Evolutionary conservation across 1,140 invertebrate species (phyloP), one percentile per base, ranked within the genome.

Genomic region (Drosophila murphyi): DNA sequence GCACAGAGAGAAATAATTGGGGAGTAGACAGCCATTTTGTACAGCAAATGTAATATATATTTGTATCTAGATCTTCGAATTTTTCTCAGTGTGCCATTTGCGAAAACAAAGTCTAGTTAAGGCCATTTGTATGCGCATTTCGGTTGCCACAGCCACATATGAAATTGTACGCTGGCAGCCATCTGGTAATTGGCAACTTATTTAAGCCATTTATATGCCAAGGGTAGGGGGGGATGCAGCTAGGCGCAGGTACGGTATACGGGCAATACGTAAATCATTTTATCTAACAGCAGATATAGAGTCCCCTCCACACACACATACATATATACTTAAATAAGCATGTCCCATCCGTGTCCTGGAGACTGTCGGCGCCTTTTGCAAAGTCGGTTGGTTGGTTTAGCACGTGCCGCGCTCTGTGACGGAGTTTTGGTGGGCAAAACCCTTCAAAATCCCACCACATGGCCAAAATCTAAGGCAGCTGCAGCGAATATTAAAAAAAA

Each of bases 161-260:
- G 57, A 82, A 79, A 82, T 79, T 83, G 31, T 71, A 56, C 76
- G 71, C 80, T n/a, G 51, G 45, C 69, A 72, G 55, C 76, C 82
- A 83, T 76, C 82, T 85, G 81, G 80, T 83, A 85, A 83, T 85
- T 83, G 80, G 80, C 76, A 78, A 70, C 63, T 61, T 69, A 77
- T 82, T 78, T 70, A 32, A 57, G 70, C 64, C 50, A 68, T 73
- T 76, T 69, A 65, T 72, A 67, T 74, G 61, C 47, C 37, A 39
- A 45, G 20, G 10, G 3, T 3, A 31, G 45, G 29, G 51, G 64
- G 52, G 54, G 28, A 34, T 52, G 34, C n/a, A 48, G 39, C 20
- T 20, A 62, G 31, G 37, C n/a, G 39, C 32, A 61, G 54, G 54
- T 32, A 28, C 32, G 48, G 28, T 50, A 50, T 35, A 8, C 61